Percentiles rank a stretch among this genome's conserved stretches.
These are phyloP conservation scores for Chrysomela aeneicollis DNA, from an alignment of 2,888 invertebrate species.

Conservation along the genomic window DNA sequence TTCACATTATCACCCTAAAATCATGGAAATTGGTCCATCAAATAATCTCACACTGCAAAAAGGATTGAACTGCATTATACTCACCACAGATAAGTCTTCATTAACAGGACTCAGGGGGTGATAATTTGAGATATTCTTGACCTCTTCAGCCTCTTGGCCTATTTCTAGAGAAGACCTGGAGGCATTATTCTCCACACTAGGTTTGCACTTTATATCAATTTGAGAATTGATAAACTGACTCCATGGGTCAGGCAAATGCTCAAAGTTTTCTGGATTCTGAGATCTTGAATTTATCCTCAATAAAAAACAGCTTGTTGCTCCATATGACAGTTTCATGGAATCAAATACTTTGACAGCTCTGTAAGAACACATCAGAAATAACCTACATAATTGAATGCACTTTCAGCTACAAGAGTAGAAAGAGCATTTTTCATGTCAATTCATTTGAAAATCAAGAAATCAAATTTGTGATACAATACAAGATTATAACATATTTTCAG, in stretches of 20 bases:
- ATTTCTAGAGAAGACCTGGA: slow-evolving; percentile 59
- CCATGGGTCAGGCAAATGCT: slow-evolving; percentile 85
- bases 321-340: slow-evolving; percentile 86
- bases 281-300: slow-evolving; percentile 87
- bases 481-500: too few relatives aligned
- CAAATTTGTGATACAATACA: too few relatives aligned
- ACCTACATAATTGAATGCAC: background rate
- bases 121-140: slow-evolving; percentile 56
- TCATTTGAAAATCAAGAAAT: too few relatives aligned
- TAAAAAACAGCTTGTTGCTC: slow-evolving; percentile 86
- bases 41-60: background rate
- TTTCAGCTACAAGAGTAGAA: too few relatives aligned
- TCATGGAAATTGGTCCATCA: background rate
- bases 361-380: slow-evolving; percentile 8
- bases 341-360: slow-evolving; percentile 87
- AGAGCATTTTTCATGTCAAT: too few relatives aligned
- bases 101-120: slow-evolving; percentile 81
- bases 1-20: slow-evolving; percentile 46
- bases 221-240: slow-evolving; percentile 74
- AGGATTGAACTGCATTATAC: slow-evolving; percentile 18
- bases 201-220: slow-evolving; percentile 49
- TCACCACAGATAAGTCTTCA: slow-evolving; percentile 59
- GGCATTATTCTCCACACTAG: slow-evolving; percentile 50
- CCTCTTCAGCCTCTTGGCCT: slow-evolving; percentile 63
- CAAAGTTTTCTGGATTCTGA: slow-evolving; percentile 62